These are phyloP conservation scores for Rhagoletis pomonella DNA, from an alignment of 1,140 invertebrate species.

Conservation along the genomic window DNA sequence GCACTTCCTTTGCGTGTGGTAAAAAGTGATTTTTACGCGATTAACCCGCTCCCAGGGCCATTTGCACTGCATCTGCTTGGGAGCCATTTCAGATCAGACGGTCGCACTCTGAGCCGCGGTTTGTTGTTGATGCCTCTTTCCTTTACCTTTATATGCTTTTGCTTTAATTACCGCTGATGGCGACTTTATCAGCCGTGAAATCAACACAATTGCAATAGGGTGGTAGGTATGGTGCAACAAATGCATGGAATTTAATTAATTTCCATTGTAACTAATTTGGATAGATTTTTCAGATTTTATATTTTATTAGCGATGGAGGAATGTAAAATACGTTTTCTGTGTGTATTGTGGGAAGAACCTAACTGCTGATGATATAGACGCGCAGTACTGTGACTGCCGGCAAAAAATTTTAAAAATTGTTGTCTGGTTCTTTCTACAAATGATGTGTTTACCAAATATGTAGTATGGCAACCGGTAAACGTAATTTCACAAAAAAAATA, in stretches of 20 bases:
- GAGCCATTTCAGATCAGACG: not conserved
- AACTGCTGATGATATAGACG: no score
- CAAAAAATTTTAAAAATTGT: no score
- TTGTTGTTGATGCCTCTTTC: no score
- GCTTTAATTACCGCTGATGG: not conserved
- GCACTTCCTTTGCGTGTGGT: conserved; percentile 31
- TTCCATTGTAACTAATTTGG: not conserved
- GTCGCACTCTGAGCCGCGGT: not conserved
- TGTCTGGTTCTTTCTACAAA: no score
- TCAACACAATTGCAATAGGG: conserved; percentile 1
- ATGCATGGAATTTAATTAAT: not conserved
- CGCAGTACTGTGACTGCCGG: no score
- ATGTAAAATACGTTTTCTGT: no score
- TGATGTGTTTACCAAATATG: no score
- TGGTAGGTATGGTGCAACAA: not conserved
- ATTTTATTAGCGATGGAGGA: no score
- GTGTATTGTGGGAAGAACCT: no score
- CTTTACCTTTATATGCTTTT: no score
- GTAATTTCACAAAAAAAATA: no score
- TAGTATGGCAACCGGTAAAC: no score
- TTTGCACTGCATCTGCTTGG: not conserved
- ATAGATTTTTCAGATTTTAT: not conserved
- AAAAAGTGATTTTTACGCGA: not conserved
- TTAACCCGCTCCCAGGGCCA: not conserved
- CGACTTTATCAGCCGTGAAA: not conserved